Percentiles rank a stretch among this genome's conserved stretches.
phyloP scores from a whole-genome alignment of 2,888 invertebrate species.

The Nectonema munidae region DNA sequence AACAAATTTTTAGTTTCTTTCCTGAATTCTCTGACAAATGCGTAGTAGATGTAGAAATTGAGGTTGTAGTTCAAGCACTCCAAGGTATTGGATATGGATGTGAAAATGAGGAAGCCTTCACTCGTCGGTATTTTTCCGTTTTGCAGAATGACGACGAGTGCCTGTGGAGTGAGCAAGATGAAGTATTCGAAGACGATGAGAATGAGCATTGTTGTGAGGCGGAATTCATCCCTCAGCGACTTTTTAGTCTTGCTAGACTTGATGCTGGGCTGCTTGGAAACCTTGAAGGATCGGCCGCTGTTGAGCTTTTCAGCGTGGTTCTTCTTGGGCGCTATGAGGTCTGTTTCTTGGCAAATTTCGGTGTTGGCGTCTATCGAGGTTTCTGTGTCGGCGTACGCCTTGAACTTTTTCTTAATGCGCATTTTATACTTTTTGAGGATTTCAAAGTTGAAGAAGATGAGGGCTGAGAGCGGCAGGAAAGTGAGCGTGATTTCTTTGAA shows the following conservation, averaged over 20 bases:
- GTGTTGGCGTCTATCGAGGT: too few species aligned
- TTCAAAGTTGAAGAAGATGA: not conserved
- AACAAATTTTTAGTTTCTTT: too few species aligned
- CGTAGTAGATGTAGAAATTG: conserved; percentile 9
- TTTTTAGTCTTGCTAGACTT: not conserved
- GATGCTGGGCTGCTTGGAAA: not conserved
- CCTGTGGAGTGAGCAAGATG: conserved; percentile 6
- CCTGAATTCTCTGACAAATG: conserved; percentile 7
- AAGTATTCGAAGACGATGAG: conserved; percentile 1
- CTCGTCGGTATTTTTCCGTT: not conserved
- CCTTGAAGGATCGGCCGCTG: not conserved
- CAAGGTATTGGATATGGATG: not conserved
- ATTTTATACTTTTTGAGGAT: conserved; percentile 9
- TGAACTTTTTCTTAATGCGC: conserved; percentile 6
- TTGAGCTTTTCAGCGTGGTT: not conserved
- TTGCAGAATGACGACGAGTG: conserved; percentile 1
- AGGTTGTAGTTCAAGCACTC: conserved; percentile 7
- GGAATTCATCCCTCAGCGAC: not conserved
- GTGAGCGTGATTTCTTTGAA: conserved; percentile 6
- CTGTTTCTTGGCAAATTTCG: too few species aligned
- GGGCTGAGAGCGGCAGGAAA: not conserved
- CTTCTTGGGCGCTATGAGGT: not conserved
- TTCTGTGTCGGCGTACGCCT: too few species aligned
- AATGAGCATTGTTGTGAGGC: conserved; percentile 7
- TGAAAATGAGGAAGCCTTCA: not conserved